Evolutionary conservation across 2,113 vertebrate genomes (phyloP).

Genomic region (Mystacornis crossleyi): DNA sequence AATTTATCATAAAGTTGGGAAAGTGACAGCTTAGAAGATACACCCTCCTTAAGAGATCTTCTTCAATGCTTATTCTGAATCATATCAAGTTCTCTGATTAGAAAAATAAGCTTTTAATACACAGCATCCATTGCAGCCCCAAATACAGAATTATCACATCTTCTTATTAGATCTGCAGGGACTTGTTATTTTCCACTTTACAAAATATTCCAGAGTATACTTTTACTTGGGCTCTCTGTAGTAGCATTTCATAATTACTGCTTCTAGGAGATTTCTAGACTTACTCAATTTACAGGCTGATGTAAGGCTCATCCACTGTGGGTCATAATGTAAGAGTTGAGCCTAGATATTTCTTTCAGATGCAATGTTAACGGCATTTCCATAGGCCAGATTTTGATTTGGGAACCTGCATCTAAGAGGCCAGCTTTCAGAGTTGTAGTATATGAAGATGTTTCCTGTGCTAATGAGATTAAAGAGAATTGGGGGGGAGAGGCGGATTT

Average conservation of each 20-base stretch:
- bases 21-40: neutral
- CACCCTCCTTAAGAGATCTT: neutral
- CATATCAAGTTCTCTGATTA: neutral
- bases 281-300: neutral
- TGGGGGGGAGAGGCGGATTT: rapidly evolving
- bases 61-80: neutral
- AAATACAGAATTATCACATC: neutral
- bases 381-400: neutral
- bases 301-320: neutral
- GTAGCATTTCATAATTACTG: neutral
- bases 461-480: neutral
- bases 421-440: neutral
- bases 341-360: neutral
- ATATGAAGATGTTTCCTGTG: neutral
- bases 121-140: neutral
- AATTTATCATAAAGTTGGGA: neutral
- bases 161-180: neutral
- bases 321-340: neutral
- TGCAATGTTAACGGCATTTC: neutral
- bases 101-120: slow-evolving; percentile 3
- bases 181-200: neutral
- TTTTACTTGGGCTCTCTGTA: neutral
- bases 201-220: neutral
- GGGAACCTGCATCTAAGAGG: neutral
- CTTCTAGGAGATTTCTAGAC: neutral